Conservation (phyloP, 1,140 invertebrate species). For the Drosophila pectinifera region DNA sequence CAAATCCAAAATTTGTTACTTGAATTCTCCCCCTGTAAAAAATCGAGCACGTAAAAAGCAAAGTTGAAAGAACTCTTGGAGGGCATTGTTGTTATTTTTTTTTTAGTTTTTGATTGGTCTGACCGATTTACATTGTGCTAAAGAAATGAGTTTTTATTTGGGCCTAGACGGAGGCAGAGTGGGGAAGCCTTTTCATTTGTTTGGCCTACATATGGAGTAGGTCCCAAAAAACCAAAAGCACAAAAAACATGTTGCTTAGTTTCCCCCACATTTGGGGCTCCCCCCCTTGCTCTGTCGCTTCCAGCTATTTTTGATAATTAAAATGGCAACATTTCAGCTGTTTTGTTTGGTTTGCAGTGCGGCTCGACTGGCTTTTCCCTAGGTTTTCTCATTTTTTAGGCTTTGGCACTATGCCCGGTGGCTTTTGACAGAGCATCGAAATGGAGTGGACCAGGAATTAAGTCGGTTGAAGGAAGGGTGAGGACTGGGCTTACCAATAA, state of each 20-base stretch:
- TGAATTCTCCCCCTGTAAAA: constrained; percentile 20
- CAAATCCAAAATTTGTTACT: not conserved
- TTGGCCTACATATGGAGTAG: constrained; percentile 54
- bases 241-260: constrained; percentile 34
- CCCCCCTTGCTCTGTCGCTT: constrained; percentile 14
- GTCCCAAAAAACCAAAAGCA: not conserved
- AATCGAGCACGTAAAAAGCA: constrained; percentile 4
- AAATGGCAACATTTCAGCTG: constrained; percentile 53
- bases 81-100: constrained; percentile 48
- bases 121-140: constrained; percentile 81
- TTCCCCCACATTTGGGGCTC: constrained; percentile 28
- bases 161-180: constrained; percentile 4
- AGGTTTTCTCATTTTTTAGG: constrained; percentile 3
- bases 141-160: constrained; percentile 72
- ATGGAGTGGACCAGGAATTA: constrained; percentile 9
- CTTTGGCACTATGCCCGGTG: constrained; percentile 30
- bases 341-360: constrained; percentile 20
- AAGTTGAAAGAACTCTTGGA: constrained; percentile 56
- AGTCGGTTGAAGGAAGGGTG: not conserved
- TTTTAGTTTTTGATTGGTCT: constrained; percentile 73
- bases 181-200: constrained; percentile 58
- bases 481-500: not conserved
- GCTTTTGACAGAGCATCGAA: constrained; percentile 23
- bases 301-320: constrained; percentile 69
- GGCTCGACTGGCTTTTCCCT: not conserved